Evolutionary conservation across 2,113 vertebrate species (phyloP).

Genomic region (human (Homo sapiens)): DNA sequence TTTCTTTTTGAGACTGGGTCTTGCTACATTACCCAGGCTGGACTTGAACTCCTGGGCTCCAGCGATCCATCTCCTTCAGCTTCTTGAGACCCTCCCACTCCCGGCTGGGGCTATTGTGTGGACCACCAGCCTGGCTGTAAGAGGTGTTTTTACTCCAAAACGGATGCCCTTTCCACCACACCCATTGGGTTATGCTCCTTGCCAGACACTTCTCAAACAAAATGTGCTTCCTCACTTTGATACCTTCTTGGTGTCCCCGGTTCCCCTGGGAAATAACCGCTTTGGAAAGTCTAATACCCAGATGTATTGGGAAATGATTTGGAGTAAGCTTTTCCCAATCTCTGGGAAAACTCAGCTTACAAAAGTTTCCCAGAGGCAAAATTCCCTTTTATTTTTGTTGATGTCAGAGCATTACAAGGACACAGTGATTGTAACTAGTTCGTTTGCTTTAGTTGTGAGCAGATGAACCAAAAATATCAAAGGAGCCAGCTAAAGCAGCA

Average conservation of each 20-base stretch:
- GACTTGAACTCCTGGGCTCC: too few species aligned
- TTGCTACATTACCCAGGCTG: too few species aligned
- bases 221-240: not conserved
- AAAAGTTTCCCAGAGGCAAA: conserved; percentile 16
- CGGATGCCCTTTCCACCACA: not conserved
- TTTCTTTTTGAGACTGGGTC: too few species aligned
- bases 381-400: conserved; percentile 34
- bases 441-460: not conserved
- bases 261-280: not conserved
- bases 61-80: too few species aligned
- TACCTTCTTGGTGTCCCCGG: not conserved
- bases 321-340: not conserved
- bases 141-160: not conserved
- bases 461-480: not conserved
- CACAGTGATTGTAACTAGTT: not conserved
- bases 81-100: too few species aligned
- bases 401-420: not conserved
- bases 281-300: not conserved
- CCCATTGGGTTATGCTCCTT: not conserved
- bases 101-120: too few species aligned
- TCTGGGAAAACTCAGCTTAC: not conserved
- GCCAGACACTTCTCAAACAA: not conserved
- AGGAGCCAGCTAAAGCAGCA: not conserved
- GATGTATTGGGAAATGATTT: not conserved
- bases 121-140: not conserved